Conservation (phyloP, 2,888 invertebrate genomes). For the Drosophila crucigera region DNA sequence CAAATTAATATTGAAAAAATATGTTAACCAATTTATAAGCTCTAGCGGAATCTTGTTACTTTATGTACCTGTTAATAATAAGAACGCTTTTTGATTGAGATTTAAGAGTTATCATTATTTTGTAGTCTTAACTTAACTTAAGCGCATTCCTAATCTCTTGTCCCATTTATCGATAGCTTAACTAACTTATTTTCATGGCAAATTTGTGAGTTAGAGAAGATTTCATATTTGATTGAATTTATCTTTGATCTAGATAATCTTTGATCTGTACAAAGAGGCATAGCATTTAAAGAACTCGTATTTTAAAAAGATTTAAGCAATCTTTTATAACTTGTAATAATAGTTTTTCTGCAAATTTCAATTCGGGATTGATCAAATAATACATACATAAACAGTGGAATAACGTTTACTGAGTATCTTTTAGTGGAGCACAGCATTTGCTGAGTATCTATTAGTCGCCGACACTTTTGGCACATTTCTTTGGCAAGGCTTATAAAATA, state of each 20-base stretch:
- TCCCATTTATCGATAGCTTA: background rate
- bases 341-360: background rate
- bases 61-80: background rate
- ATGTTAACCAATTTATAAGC: background rate
- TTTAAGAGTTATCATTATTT: background rate
- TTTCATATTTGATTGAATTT: background rate
- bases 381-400: background rate
- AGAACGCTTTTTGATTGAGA: too few species aligned
- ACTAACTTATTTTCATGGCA: background rate
- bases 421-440: background rate
- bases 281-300: background rate
- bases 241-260: background rate
- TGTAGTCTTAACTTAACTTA: background rate
- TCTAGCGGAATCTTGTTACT: background rate
- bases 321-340: background rate
- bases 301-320: background rate
- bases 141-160: accelerated
- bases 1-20: background rate
- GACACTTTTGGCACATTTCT: background rate
- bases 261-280: background rate
- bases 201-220: accelerated
- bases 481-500: slow-evolving; percentile 67
- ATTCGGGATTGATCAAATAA: background rate
- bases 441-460: slow-evolving; percentile 28
- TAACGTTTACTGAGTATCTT: background rate